Conservation (phyloP, 2,113 vertebrate genomes). For the Calypte anna region DNA sequence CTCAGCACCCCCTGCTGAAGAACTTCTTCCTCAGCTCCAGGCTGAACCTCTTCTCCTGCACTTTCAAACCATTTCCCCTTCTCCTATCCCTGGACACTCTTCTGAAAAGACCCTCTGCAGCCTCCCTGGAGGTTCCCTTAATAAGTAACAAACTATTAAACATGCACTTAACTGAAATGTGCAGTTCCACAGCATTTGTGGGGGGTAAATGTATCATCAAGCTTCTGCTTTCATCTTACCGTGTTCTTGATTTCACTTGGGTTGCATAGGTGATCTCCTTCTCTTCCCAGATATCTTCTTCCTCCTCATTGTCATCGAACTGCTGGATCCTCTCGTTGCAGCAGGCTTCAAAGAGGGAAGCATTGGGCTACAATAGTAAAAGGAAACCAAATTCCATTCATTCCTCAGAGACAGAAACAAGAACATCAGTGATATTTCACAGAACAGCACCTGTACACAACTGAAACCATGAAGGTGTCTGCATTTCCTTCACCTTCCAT, state of each 20-base stretch:
- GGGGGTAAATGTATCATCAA: fast-evolving
- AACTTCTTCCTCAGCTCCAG: too few species aligned
- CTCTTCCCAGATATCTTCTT: constrained; percentile 97
- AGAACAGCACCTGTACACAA: neutral
- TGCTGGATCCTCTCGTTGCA: constrained; percentile 93
- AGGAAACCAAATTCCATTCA: neutral
- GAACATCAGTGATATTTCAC: fast-evolving
- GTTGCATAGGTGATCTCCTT: constrained; percentile 88
- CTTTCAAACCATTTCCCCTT: too few species aligned
- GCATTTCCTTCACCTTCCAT: too few species aligned
- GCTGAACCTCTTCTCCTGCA: too few species aligned
- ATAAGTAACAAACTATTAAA: neutral
- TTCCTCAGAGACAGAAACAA: neutral
- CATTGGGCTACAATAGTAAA: constrained; percentile 79
- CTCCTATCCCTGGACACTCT: too few species aligned
- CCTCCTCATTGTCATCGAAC: constrained; percentile 90
- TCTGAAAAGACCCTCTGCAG: too few species aligned
- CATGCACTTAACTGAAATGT: fast-evolving
- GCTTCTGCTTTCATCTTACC: constrained; percentile 70
- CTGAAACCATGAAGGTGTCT: neutral
- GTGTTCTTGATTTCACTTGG: constrained; percentile 88
- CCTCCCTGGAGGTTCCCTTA: too few species aligned
- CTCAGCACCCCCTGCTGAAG: too few species aligned
- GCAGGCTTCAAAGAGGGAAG: constrained; percentile 93
- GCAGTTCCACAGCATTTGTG: fast-evolving